Base-by-base conservation (phyloP, 2,888 invertebrate species). In the Orthosia gothica region DNA sequence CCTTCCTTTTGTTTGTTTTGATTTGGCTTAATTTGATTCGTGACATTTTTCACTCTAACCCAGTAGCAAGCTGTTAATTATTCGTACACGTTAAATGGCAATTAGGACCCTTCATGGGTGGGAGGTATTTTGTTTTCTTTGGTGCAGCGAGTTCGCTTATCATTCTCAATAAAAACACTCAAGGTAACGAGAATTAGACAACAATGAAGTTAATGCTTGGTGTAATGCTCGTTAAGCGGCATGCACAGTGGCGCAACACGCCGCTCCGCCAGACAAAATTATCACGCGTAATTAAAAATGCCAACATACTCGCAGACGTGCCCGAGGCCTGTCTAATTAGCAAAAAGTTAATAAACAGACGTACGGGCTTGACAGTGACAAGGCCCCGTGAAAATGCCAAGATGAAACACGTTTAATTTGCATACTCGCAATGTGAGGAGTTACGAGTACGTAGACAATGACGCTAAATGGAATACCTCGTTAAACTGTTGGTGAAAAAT, bases 301-400 rank as follows among this genome's bases (percentile, higher is more conserved):
- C 96, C 95, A 95, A 96, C 95, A 94, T 91, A 94, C 94, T 92
- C 94, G 92, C 92, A 94, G 93, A 94, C 94, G 91, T 89, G 93
- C 93, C 92, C 91, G 89, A 90, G 89, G 94, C 93, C 93, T 94
- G 95, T 95, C 95, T 96, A 96, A 96, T 96, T 96, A 96, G 95
- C 95, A 96, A 96, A 96, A 96, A 96, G 96, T 96, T 96, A 96
- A 96, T 96, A 95, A 95, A 95, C 96, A 95, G 94, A 95, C 95
- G 91, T 92, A 92, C 92, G 91, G 79, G 93, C 93, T 91, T 93
- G 96, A 96, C 96, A 96, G 94, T 96, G 96, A 96, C 95, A 94
- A 88, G 95, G 94, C 93, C 93, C 93, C 93, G 94, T 95, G 95
- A 94, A 96, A 95, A 96, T 93, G 94, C 93, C 95, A 96, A 95